Conservation (phyloP, 1,140 invertebrate species). For the Venustaconcha ellipsiformis region DNA sequence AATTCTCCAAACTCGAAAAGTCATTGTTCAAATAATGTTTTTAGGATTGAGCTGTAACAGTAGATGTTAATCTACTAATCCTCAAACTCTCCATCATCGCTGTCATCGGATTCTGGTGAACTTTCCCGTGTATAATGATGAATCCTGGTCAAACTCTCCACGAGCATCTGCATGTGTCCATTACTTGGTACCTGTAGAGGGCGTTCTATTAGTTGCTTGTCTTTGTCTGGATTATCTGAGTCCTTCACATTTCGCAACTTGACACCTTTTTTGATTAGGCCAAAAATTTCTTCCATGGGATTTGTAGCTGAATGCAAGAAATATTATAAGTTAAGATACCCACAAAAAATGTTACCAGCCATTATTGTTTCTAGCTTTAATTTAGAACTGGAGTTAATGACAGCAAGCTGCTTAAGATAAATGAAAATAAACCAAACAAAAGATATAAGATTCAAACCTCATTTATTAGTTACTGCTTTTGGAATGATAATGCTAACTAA, state of each 20-base stretch:
- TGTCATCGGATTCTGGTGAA: constrained; percentile 38
- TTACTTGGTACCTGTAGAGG: constrained; percentile 24
- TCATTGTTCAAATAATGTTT: too few relatives aligned
- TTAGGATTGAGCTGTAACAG: too few relatives aligned
- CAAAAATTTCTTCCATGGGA: constrained; percentile 44
- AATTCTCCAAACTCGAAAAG: too few relatives aligned
- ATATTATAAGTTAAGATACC: neutral
- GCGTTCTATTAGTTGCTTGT: neutral
- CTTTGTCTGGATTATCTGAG: neutral
- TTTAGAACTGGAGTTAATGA: too few relatives aligned
- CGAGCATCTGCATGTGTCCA: constrained; percentile 39
- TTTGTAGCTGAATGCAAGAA: constrained; percentile 10
- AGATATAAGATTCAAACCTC: too few relatives aligned
- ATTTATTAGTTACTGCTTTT: too few relatives aligned
- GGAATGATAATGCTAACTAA: too few relatives aligned
- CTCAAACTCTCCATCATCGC: constrained; percentile 35
- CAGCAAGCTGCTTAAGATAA: too few relatives aligned
- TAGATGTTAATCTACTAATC: constrained; percentile 5
- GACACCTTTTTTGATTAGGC: constrained; percentile 43
- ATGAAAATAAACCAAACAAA: too few relatives aligned
- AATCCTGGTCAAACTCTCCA: constrained; percentile 48
- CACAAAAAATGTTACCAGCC: too few relatives aligned
- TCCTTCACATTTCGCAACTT: constrained; percentile 33
- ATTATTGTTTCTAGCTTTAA: too few relatives aligned
- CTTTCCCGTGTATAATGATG: constrained; percentile 30